phyloP scores from a whole-genome alignment of 2,888 invertebrate genomes.

The Tachina fera region DNA sequence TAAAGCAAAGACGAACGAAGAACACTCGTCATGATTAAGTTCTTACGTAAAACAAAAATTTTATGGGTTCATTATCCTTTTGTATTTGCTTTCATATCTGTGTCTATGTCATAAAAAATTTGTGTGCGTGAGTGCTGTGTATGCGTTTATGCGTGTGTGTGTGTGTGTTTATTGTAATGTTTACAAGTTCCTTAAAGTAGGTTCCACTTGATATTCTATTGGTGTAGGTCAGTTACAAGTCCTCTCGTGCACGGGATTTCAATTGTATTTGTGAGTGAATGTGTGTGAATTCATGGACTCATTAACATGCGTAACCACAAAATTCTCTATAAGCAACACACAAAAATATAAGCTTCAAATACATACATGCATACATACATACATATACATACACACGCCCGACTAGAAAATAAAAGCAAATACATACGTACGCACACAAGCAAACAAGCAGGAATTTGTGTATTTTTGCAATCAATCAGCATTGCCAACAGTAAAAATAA shows the following conservation, averaged over 20 bases:
- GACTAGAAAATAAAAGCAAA: background rate
- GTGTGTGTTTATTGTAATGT: background rate
- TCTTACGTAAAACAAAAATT: background rate
- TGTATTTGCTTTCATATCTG: background rate
- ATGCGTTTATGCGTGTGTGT: background rate
- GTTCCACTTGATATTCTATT: constrained; percentile 53
- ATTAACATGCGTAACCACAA: constrained; percentile 55
- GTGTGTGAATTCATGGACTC: constrained; percentile 15
- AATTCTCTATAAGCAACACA: background rate
- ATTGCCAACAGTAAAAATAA: too few species aligned
- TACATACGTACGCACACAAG: background rate
- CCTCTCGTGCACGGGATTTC: background rate
- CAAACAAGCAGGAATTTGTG: background rate
- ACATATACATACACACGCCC: background rate
- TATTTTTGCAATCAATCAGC: too few species aligned
- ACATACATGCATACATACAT: too few species aligned
- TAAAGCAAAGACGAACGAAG: background rate
- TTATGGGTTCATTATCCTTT: constrained; percentile 48
- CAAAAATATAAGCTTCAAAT: background rate
- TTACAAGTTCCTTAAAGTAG: constrained; percentile 36
- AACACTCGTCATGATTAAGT: background rate
- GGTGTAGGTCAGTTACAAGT: constrained; percentile 54
- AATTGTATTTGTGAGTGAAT: background rate
- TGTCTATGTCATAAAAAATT: background rate
- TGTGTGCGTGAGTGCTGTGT: background rate